phyloP scores from a whole-genome alignment of 2,888 invertebrate species.

The Drosophila diplacantha region DNA sequence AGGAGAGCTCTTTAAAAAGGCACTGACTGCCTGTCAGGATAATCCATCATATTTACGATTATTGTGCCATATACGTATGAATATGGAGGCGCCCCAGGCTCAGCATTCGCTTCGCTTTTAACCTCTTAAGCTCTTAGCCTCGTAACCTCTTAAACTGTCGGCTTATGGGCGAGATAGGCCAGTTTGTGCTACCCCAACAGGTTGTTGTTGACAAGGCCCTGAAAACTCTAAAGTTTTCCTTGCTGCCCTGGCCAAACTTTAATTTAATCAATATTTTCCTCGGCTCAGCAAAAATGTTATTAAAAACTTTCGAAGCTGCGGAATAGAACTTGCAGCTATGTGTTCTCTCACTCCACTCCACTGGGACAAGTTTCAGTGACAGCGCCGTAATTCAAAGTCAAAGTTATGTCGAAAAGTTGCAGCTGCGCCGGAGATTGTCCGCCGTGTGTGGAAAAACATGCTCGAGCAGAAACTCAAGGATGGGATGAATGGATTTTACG shows the following conservation, averaged over 20 bases:
- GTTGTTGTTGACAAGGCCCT: conserved; percentile 13
- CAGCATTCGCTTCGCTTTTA: conserved; percentile 34
- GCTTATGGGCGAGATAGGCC: conserved; percentile 10
- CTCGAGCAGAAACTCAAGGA: conserved; percentile 6
- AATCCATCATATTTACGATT: conserved; percentile 67
- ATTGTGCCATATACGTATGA: conserved; percentile 50
- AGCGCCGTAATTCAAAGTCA: conserved; percentile 41
- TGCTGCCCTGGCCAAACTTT: neutral
- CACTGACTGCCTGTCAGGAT: conserved; percentile 45
- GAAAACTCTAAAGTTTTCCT: conserved; percentile 10
- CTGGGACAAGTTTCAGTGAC: conserved; percentile 49
- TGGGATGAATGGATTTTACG: conserved; percentile 18
- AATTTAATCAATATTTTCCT: conserved; percentile 29
- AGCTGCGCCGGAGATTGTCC: conserved; percentile 21
- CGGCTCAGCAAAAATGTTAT: conserved; percentile 52
- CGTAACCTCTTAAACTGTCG: conserved; percentile 9
- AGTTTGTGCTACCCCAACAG: conserved; percentile 8
- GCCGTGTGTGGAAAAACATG: conserved; percentile 25
- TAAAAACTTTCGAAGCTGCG: conserved; percentile 53
- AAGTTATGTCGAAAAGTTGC: conserved; percentile 60
- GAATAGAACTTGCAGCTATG: neutral
- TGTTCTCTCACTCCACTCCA: neutral
- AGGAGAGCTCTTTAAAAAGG: conserved; percentile 33
- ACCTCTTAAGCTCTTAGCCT: conserved; percentile 7
- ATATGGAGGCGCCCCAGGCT: conserved; percentile 24